A percentile compares a stretch with the other conserved stretches of the same genome.
These are phyloP conservation scores for Dicrurus megarhynchus DNA, from an alignment of 2,113 vertebrate species.

Conservation along the genomic window DNA sequence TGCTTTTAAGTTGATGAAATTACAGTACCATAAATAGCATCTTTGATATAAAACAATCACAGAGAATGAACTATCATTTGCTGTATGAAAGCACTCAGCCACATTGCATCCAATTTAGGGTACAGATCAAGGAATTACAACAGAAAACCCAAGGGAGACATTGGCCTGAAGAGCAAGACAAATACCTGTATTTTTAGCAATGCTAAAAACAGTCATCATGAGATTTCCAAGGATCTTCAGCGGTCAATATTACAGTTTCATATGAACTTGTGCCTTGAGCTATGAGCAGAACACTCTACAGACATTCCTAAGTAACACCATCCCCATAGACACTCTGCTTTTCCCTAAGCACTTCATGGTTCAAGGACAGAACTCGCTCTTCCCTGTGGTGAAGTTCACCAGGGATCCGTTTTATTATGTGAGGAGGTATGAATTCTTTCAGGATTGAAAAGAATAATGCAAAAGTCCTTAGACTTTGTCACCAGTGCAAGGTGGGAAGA, in stretches of 20 bases:
- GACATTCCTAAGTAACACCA: not conserved
- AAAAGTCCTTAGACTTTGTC: not conserved
- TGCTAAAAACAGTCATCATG: not conserved
- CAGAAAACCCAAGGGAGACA: not conserved
- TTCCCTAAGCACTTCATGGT: not conserved
- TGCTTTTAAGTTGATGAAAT: constrained; percentile 19
- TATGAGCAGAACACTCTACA: not conserved
- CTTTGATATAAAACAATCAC: constrained; percentile 10
- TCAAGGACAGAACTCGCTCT: not conserved
- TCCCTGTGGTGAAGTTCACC: not conserved
- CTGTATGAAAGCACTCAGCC: not conserved
- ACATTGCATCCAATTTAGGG: not conserved
- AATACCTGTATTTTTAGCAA: not conserved
- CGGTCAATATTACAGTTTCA: not conserved
- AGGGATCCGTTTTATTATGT: not conserved
- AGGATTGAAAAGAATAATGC: not conserved
- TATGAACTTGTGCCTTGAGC: not conserved
- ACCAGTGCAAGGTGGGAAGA: not conserved
- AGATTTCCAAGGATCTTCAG: not conserved
- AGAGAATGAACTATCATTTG: not conserved
- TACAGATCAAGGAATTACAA: not conserved
- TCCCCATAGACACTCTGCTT: not conserved
- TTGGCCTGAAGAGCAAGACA: not conserved
- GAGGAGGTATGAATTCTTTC: not conserved
- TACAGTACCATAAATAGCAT: constrained; percentile 18